Conservation (phyloP, 1,140 invertebrate species). For the Drosophila ironensis region DNA sequence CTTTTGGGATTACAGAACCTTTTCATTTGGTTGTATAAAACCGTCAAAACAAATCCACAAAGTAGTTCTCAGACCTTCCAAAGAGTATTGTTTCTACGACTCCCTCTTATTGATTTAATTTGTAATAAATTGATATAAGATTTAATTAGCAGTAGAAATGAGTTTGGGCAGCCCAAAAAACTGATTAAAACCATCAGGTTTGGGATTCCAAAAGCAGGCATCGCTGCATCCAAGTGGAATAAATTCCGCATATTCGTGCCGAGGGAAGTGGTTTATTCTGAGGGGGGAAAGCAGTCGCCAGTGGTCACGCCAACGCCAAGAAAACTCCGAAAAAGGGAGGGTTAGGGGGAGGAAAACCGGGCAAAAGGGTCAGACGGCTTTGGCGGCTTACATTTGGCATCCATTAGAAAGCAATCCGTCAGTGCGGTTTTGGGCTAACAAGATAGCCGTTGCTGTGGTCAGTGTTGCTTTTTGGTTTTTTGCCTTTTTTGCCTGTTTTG, state of each 20-base stretch:
- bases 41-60: too few relatives aligned
- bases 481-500: too few relatives aligned
- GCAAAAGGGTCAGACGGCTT: slow-evolving; percentile 64
- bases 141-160: too few relatives aligned
- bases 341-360: not conserved
- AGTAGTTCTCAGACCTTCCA: too few relatives aligned
- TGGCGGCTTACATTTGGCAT: slow-evolving; percentile 60
- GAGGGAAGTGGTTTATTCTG: not conserved
- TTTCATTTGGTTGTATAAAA: too few relatives aligned
- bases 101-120: too few relatives aligned
- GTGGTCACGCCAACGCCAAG: slow-evolving; percentile 61
- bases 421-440: slow-evolving; percentile 69
- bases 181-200: not conserved
- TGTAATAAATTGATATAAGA: too few relatives aligned
- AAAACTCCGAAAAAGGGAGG: not conserved
- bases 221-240: not conserved
- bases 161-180: too few relatives aligned
- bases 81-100: too few relatives aligned
- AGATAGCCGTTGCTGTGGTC: slow-evolving; percentile 44
- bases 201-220: too few relatives aligned
- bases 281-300: slow-evolving; percentile 16
- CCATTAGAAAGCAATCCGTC: slow-evolving; percentile 79
- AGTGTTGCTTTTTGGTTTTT: slow-evolving; percentile 14
- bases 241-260: slow-evolving; percentile 16
- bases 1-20: too few relatives aligned